Conservation (phyloP, 2,797 vertebrate genomes). For the Hapalemur alaotrensis region DNA sequence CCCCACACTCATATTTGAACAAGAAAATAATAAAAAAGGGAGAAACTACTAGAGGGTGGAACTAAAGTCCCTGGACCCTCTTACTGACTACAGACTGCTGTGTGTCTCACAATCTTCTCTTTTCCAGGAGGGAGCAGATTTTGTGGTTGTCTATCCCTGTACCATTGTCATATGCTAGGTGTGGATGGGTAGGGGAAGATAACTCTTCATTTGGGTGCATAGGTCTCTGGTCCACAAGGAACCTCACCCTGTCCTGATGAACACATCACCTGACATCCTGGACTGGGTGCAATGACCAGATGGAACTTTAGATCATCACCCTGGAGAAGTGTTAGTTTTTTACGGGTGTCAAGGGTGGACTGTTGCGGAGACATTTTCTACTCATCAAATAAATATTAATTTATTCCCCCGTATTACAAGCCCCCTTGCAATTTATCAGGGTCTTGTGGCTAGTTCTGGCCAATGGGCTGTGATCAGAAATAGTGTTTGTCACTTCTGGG, state of each 20-base stretch:
- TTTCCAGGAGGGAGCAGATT: background rate
- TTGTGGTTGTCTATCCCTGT: background rate
- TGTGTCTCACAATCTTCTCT: background rate
- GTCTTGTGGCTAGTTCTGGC: background rate
- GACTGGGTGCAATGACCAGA: background rate
- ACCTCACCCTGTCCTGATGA: background rate
- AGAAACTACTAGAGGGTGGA: background rate
- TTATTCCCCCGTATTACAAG: background rate
- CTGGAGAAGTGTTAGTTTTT: background rate
- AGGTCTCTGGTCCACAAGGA: background rate
- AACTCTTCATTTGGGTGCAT: background rate
- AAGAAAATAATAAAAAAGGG: background rate
- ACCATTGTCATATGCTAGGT: fast-evolving
- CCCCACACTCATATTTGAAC: background rate
- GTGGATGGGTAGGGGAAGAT: background rate
- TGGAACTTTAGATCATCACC: background rate
- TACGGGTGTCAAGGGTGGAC: background rate
- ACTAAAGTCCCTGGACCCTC: background rate
- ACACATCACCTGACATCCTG: background rate
- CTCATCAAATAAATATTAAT: background rate
- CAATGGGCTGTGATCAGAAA: background rate
- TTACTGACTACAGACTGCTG: background rate
- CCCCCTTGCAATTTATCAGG: background rate
- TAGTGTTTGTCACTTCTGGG: background rate
- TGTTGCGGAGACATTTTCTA: background rate